Evolutionary conservation across 2,888 invertebrate species (phyloP), one percentile per base, ranked within the genome.

Genomic region (Ectropis crepuscularia): DNA sequence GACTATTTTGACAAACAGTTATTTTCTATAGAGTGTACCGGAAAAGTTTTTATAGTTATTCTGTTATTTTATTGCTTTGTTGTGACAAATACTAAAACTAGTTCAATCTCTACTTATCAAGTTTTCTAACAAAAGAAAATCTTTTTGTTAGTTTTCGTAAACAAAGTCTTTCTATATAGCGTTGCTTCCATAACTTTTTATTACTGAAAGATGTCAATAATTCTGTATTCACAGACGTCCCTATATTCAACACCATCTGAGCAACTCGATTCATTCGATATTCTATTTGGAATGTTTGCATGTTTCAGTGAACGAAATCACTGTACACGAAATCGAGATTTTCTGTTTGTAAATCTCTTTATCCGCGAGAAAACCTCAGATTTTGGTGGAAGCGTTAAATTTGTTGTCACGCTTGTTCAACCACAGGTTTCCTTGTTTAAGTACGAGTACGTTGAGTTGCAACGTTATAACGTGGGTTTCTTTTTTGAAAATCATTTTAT

Each of bases 261-360:
- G 16, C 48, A 46, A 53, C 38, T 36, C 53, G 16, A 53, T 53
- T 62, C 53, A 50, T 61, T 61, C 36, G 58, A 47, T 64, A 62
- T 69, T 67, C 53, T 59, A 51, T 69, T 59, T 43, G 46, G 49
- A 57, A 65, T 61, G 54, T 66, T 67, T 67, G 60, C 49, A 68
- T 71, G 67, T 63, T 66, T 68, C 68, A 63, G 54, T 49, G 39
- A 59, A 66, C 61, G 42, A 57, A 69, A 64, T 67, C 60, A 65
- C 54, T 37, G 50, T 61, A 65, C 47, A 67, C 57, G 47, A 67
- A 63, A 57, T 68, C 41, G 61, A 63, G 62, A 68, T 70, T 63
- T 65, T 69, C 59, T 70, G 57, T 67, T 67, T 60, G 65, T 53
- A 70, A 72, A 69, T 68, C 67, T 65, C 58, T 70, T 72, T 70